Percentiles rank a stretch among this genome's conserved stretches.
These are phyloP conservation scores for Bombyx mandarina DNA, from an alignment of 1,140 invertebrate genomes.

Conservation along the genomic window DNA sequence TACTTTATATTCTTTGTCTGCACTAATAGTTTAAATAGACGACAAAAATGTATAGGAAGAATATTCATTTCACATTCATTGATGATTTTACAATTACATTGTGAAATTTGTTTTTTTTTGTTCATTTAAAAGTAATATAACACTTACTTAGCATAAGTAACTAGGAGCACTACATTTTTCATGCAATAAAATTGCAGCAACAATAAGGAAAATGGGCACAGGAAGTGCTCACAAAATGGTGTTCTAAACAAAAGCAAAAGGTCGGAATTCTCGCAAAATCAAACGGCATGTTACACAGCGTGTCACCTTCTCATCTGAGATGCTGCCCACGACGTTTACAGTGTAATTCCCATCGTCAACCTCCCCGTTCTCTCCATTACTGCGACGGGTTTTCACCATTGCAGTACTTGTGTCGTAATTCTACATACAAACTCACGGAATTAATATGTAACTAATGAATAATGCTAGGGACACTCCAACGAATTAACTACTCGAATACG, in stretches of 20 bases:
- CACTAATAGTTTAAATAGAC: too few relatives aligned
- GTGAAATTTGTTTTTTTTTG: too few relatives aligned
- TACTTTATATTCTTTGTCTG: too few relatives aligned
- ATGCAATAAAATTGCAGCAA: slow-evolving; percentile 11
- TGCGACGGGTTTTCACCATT: slow-evolving; percentile 71
- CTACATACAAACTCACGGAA: slow-evolving; percentile 40
- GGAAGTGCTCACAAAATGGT: slow-evolving; percentile 40
- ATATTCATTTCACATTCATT: too few relatives aligned
- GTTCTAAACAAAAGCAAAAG: slow-evolving; percentile 29
- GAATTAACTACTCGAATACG: slow-evolving; percentile 23
- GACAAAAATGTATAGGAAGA: too few relatives aligned
- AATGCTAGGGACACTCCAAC: slow-evolving; percentile 29
- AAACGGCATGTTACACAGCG: slow-evolving; percentile 31
- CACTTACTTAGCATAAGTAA: too few relatives aligned
- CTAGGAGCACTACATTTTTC: slow-evolving; percentile 16
- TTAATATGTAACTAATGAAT: slow-evolving; percentile 41
- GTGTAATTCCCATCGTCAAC: slow-evolving; percentile 65
- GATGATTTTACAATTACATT: too few relatives aligned
- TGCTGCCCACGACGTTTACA: slow-evolving; percentile 61
- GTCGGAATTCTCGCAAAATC: slow-evolving; percentile 25
- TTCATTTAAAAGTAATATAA: too few relatives aligned
- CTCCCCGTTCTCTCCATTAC: slow-evolving; percentile 68
- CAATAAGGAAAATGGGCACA: slow-evolving; percentile 34
- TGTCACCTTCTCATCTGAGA: slow-evolving; percentile 68
- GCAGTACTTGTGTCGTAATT: slow-evolving; percentile 45